A percentile compares a stretch with the other conserved stretches of the same genome.
These are phyloP conservation scores for Cydia amplana DNA, from an alignment of 1,140 invertebrate species.

Conservation along the genomic window DNA sequence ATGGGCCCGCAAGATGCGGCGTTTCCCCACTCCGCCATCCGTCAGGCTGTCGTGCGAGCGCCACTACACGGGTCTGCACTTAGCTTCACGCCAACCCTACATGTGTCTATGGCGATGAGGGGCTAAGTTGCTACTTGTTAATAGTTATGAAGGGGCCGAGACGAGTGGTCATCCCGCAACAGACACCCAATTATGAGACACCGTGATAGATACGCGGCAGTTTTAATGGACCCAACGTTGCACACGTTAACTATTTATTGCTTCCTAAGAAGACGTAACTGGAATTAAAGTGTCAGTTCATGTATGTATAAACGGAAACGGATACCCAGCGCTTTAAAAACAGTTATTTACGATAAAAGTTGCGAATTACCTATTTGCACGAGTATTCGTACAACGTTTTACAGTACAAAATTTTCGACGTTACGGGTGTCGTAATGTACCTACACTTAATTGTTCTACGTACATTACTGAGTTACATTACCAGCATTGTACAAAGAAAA, in stretches of 20 bases:
- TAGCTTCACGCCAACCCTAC: constrained; percentile 53
- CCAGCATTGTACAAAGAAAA: no score
- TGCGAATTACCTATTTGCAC: no score
- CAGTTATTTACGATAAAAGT: no score
- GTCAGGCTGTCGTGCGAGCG: constrained; percentile 54
- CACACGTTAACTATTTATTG: constrained; percentile 1
- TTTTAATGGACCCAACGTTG: constrained; percentile 32
- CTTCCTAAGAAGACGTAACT: no score
- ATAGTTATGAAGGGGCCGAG: constrained; percentile 54
- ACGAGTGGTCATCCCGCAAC: constrained; percentile 51
- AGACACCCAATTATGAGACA: constrained; percentile 51
- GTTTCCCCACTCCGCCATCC: constrained; percentile 52
- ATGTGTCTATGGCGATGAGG: constrained; percentile 54
- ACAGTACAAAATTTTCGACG: no score
- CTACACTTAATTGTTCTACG: no score
- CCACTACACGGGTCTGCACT: constrained; percentile 63
- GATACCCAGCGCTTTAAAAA: no score
- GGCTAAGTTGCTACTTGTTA: constrained; percentile 56
- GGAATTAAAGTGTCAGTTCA: no score
- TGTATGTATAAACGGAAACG: no score
- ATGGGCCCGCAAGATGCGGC: constrained; percentile 48
- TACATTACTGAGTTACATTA: no score
- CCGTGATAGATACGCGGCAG: constrained; percentile 43
- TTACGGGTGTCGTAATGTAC: no score
- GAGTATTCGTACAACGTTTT: no score